Percentiles rank a stretch among this genome's conserved stretches.
Evolutionary conservation across 2,888 invertebrate species (phyloP).

Genomic region (Andrena dorsata): DNA sequence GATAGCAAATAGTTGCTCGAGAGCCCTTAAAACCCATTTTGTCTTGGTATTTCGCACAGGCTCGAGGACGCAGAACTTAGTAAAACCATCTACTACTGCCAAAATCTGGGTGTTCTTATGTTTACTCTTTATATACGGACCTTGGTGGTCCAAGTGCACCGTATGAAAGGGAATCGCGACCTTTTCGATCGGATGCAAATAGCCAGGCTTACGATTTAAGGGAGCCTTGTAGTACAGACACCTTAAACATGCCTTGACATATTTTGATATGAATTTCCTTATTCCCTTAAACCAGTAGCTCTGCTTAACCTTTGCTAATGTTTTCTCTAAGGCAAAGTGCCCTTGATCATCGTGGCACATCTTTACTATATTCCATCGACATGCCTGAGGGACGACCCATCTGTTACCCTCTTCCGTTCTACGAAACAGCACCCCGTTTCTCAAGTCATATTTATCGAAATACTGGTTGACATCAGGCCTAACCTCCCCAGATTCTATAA

Average conservation of each 20-base stretch:
- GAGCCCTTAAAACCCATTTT: too few relatives aligned
- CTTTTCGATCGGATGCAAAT: not conserved
- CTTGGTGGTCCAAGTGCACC: not conserved
- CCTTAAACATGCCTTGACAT: not conserved
- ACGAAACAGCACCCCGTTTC: not conserved
- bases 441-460: not conserved
- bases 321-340: constrained; percentile 5
- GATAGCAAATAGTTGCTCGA: too few relatives aligned
- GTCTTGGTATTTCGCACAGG: too few relatives aligned
- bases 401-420: not conserved
- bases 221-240: not conserved
- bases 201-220: not conserved
- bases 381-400: constrained; percentile 8
- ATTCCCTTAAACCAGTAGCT: not conserved
- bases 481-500: constrained; percentile 15
- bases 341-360: constrained; percentile 23
- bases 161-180: not conserved
- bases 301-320: constrained; percentile 1
- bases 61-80: constrained; percentile 1
- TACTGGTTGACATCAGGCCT: constrained; percentile 15
- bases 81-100: constrained; percentile 3
- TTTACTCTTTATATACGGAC: not conserved
- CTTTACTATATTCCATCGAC: not conserved
- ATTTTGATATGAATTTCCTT: not conserved
- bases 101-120: not conserved